phyloP scores from a whole-genome alignment of 1,140 invertebrate species.

The Harlomillsia oculata region DNA sequence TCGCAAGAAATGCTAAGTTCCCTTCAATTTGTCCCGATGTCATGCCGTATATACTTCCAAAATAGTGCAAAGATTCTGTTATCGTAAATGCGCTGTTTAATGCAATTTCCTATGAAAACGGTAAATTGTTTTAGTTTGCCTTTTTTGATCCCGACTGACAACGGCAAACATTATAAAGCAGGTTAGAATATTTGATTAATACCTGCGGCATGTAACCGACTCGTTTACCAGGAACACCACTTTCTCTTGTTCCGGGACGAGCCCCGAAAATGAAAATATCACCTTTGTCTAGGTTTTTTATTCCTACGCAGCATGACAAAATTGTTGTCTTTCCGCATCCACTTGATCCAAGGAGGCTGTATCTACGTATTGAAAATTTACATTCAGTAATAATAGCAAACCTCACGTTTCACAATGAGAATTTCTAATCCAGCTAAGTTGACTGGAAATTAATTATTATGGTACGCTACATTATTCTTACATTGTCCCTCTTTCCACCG shows the following conservation, averaged over 20 bases:
- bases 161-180: background rate
- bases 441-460: no score
- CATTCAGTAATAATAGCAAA: background rate
- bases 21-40: background rate
- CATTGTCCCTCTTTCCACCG: conserved; percentile 45
- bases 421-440: no score
- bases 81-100: conserved; percentile 44
- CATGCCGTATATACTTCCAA: conserved; percentile 40
- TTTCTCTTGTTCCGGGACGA: conserved; percentile 58
- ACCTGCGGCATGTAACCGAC: conserved; percentile 53
- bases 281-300: conserved; percentile 65
- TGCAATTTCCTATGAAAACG: conserved; percentile 40
- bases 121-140: background rate
- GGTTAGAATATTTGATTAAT: background rate
- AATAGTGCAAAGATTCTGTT: conserved; percentile 43
- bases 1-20: background rate
- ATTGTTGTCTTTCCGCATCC: conserved; percentile 77
- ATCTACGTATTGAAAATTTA: conserved; percentile 30
- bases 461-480: no score
- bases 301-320: conserved; percentile 73
- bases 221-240: conserved; percentile 73
- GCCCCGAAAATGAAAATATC: conserved; percentile 76
- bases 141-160: conserved; percentile 76
- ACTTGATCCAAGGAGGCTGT: conserved; percentile 72
- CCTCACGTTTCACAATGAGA: background rate